Evolutionary conservation across 2,797 vertebrate species (phyloP), one percentile per base, ranked within the genome.

Genomic region (Sciaenops ocellatus): DNA sequence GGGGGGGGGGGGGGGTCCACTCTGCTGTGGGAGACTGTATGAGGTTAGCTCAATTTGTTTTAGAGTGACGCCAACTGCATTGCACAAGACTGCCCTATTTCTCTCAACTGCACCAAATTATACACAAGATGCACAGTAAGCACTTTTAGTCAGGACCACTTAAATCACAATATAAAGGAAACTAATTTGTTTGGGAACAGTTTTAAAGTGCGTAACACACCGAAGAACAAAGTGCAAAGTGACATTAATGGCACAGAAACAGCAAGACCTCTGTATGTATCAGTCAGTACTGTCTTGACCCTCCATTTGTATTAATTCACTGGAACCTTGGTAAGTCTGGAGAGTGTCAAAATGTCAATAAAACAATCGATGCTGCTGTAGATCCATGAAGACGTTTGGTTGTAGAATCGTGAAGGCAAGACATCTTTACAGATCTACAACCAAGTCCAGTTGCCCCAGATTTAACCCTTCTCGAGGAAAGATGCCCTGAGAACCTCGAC

Each of bases 11-110:
- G n/a, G 57, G 51, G 62, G 69, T 77, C 63, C n/a, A 3, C 67
- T 76, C 24, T 66, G 69, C 83, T 82, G 72, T 48, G 54, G 0
- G 38, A 63, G 64, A 47, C 69, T n/a, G n/a, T 38, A n/a, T n/a
- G 7, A 30, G 56, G 26, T 71, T 69, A 80, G 75, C 74, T 80
- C 13, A 38, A 38, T 62, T 64, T 69, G 67, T 63, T 74, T 38
- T 22, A 3, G 30, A 69, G 63, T 2, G 64, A 65, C 56, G 65
- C 56, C 57, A 70, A n/a, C 73, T 51, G 62, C 50, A 50, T 30
- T 64, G 38, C 74, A 72, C 66, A 69, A 46, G 17, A 67, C 46
- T n/a, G 56, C 48, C 30, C 24, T 22, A 42, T 69, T 64, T 52
- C 57, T 67, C n/a, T 62, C 71, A 62, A 24, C 50, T 64, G 1